Conservation (phyloP, 2,113 vertebrate genomes). For the Pandion haliaetus region DNA sequence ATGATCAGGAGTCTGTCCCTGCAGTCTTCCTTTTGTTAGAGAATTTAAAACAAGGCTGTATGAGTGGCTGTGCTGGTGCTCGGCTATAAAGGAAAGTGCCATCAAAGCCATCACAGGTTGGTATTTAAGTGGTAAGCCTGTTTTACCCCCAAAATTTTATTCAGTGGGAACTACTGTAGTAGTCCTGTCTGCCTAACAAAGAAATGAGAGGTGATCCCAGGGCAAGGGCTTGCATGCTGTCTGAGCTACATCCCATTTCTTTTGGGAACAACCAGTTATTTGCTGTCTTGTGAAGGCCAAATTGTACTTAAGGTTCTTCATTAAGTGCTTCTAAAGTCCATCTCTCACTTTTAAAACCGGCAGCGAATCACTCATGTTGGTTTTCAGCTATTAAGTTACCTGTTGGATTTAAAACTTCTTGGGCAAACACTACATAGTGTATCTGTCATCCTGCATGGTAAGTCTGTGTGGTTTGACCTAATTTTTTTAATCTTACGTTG, state of each 20-base stretch:
- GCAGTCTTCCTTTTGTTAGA: not conserved
- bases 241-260: not conserved
- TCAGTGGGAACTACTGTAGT: not conserved
- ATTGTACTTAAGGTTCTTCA: not conserved
- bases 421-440: fast-evolving
- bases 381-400: not conserved
- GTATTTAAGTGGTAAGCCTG: not conserved
- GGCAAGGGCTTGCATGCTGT: not conserved
- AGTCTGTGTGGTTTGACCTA: not conserved
- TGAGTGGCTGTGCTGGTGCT: not conserved
- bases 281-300: not conserved
- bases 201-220: fast-evolving
- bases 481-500: not conserved
- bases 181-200: not conserved
- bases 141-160: not conserved
- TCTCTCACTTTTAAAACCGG: not conserved
- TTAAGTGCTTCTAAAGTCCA: not conserved
- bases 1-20: not conserved
- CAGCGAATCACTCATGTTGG: not conserved
- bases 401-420: not conserved
- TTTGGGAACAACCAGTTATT: not conserved
- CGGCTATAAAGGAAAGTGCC: fast-evolving
- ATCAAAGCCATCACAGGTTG: not conserved
- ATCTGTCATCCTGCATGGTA: fast-evolving
- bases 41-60: not conserved